Percentiles rank a stretch among this genome's conserved stretches.
These are phyloP conservation scores for Paramormyrops kingsleyae DNA, from an alignment of 2,113 vertebrate species.

Conservation along the genomic window DNA sequence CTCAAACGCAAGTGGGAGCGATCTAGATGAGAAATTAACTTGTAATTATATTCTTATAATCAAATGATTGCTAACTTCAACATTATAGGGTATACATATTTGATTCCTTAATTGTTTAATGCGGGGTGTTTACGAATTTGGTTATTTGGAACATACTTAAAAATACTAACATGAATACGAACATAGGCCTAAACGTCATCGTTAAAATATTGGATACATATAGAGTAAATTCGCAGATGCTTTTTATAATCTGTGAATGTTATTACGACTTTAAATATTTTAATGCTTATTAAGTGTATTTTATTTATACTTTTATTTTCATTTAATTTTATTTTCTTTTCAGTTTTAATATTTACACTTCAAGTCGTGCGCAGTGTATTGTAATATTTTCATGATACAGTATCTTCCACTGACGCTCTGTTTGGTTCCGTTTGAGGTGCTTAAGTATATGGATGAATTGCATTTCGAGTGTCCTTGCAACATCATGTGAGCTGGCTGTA, in stretches of 20 bases:
- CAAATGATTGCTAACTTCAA: neutral
- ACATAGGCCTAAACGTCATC: neutral
- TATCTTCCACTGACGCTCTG: neutral
- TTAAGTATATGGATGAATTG: constrained; percentile 12
- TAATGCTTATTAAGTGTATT: neutral
- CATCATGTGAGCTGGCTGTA: constrained; percentile 21
- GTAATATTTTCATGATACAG: neutral
- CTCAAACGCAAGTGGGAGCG: neutral
- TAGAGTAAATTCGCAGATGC: neutral
- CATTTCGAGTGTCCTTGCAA: constrained; percentile 24
- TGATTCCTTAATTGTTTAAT: neutral
- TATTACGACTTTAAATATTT: neutral
- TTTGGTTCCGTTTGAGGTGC: constrained; percentile 18
- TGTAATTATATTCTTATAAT: neutral
- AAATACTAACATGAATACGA: neutral
- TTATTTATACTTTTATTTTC: neutral
- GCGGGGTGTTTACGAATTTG: neutral
- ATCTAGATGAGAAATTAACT: neutral
- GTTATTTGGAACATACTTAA: neutral
- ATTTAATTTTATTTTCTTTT: neutral
- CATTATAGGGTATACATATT: neutral
- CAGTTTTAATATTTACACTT: neutral
- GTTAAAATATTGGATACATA: neutral
- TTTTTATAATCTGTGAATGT: neutral
- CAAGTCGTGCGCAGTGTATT: neutral